Evolutionary conservation across 2,113 vertebrate species (phyloP).

Genomic region (Albula glossodonta): DNA sequence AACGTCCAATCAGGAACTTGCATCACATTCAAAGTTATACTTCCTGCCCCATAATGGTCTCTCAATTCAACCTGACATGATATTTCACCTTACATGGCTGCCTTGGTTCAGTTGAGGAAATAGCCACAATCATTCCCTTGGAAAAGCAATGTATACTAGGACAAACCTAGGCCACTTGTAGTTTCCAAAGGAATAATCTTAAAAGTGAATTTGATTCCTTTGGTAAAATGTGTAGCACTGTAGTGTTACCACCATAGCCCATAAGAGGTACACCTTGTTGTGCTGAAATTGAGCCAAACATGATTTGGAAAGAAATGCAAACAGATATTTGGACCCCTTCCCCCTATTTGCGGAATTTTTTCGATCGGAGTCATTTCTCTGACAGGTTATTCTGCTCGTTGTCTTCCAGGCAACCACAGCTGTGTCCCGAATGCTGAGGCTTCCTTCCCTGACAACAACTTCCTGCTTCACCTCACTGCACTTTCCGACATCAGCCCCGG

Average conservation of each 20-base stretch:
- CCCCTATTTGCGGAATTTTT: not conserved
- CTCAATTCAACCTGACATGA: too few relatives aligned
- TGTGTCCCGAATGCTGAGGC: slow-evolving; percentile 93
- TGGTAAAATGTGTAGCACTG: not conserved
- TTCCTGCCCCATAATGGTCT: too few relatives aligned
- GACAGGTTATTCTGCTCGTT: slow-evolving; percentile 15
- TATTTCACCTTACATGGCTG: not conserved
- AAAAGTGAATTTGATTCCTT: not conserved
- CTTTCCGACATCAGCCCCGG: slow-evolving; percentile 85
- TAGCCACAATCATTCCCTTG: not conserved
- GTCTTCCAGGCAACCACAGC: slow-evolving; percentile 90
- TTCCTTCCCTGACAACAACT: slow-evolving; percentile 94
- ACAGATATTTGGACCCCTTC: not conserved
- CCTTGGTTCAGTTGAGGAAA: not conserved
- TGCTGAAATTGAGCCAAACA: not conserved
- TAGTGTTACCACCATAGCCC: too few relatives aligned
- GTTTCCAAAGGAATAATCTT: not conserved
- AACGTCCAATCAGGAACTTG: not conserved
- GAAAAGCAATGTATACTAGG: not conserved
- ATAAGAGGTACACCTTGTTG: too few relatives aligned
- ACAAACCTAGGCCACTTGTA: not conserved
- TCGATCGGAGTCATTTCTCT: not conserved
- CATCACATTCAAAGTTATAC: too few relatives aligned
- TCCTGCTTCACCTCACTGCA: slow-evolving; percentile 87
- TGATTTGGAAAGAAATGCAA: not conserved